A percentile compares a stretch with the other conserved stretches of the same genome.
Conservation (phyloP, 2,113 vertebrate species). For the Malurus alboscapulatus region DNA sequence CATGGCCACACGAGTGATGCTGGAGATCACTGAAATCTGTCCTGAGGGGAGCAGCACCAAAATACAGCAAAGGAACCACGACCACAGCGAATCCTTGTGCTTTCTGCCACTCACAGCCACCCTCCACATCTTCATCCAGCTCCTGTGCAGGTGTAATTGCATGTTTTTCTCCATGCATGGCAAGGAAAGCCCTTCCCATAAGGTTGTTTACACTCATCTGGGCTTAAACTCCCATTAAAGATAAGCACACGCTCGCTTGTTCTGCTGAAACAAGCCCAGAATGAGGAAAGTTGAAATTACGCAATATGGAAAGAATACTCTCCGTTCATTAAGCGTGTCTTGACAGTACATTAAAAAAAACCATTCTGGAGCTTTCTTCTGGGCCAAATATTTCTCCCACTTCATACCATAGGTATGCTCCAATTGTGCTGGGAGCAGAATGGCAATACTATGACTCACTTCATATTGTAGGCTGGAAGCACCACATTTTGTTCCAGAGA, state of each 20-base stretch:
- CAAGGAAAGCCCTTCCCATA: background rate
- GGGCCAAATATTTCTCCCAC: constrained; percentile 43
- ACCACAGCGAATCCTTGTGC: background rate
- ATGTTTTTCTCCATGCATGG: background rate
- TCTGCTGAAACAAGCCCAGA: constrained; percentile 4
- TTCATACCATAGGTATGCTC: constrained; percentile 55
- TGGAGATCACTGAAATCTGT: background rate
- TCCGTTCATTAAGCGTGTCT: constrained; percentile 36
- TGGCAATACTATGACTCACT: constrained; percentile 34
- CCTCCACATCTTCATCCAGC: background rate
- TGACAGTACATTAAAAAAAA: constrained; percentile 18
- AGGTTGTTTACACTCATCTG: background rate
- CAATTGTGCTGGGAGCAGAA: constrained; percentile 49
- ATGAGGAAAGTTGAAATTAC: constrained; percentile 19
- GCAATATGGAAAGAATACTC: constrained; percentile 47
- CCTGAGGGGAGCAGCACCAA: background rate
- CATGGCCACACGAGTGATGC: accelerated
- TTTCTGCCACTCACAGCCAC: background rate
- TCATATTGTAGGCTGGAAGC: constrained; percentile 9
- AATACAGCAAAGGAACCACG: background rate
- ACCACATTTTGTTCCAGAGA: constrained; percentile 29
- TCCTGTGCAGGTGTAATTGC: background rate
- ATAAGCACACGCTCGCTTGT: background rate
- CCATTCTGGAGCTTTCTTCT: constrained; percentile 29
- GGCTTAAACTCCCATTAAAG: background rate